phyloP scores from a whole-genome alignment of 2,797 vertebrate genomes.

The Chelidonichthys spinosus region DNA sequence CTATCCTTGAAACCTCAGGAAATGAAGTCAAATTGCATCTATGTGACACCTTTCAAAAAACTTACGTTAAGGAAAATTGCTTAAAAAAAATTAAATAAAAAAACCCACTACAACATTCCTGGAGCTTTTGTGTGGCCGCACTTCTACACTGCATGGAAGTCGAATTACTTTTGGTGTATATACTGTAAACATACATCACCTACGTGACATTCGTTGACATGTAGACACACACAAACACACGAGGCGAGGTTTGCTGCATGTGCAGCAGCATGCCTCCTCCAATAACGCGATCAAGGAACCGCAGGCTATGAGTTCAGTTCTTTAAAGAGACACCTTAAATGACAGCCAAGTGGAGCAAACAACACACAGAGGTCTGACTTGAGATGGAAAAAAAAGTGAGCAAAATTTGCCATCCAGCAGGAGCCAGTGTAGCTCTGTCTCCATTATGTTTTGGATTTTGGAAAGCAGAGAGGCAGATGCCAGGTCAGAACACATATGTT shows the following conservation, averaged over 20 bases:
- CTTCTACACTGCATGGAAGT: not conserved
- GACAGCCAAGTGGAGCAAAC: constrained; percentile 23
- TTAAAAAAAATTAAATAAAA: too few relatives aligned
- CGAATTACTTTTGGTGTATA: constrained; percentile 26
- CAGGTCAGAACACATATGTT: constrained; percentile 48
- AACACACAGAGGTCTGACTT: constrained; percentile 41
- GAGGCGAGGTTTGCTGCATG: constrained; percentile 26
- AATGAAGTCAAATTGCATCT: too few relatives aligned
- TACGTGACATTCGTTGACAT: constrained; percentile 1
- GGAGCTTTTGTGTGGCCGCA: constrained; percentile 24
- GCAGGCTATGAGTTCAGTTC: constrained; percentile 16
- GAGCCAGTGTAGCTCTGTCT: constrained; percentile 37
- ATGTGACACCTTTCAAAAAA: too few relatives aligned
- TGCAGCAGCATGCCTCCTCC: constrained; percentile 19
- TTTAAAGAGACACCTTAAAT: constrained; percentile 40
- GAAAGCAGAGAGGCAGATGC: constrained; percentile 37
- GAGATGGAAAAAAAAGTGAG: constrained; percentile 60
- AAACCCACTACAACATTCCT: not conserved
- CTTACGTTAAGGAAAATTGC: too few relatives aligned
- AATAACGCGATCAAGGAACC: constrained; percentile 3
- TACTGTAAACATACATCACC: not conserved
- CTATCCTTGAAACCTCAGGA: too few relatives aligned
- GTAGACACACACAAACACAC: not conserved
- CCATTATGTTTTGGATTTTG: constrained; percentile 55
- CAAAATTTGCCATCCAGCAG: constrained; percentile 36